Evolutionary conservation across 2,888 invertebrate species (phyloP).

Genomic region (Rhagonycha lutea): DNA sequence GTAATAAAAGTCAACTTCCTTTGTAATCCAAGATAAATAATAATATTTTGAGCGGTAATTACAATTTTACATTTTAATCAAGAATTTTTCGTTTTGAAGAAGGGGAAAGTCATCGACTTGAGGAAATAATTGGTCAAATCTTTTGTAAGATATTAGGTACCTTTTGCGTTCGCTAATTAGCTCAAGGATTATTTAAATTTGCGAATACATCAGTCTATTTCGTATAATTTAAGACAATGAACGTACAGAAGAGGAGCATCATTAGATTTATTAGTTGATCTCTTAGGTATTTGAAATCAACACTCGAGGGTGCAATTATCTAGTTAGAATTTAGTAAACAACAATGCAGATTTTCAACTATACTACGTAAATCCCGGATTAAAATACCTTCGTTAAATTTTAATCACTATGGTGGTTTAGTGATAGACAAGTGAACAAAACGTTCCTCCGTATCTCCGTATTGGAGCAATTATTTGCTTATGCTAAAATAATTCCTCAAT

Average conservation of each 20-base stretch:
- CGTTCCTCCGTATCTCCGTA: background rate
- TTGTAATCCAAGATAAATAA: background rate
- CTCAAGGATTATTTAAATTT: background rate
- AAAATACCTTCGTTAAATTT: background rate
- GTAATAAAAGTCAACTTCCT: background rate
- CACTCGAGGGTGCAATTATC: slow-evolving; percentile 49
- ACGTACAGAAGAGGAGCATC: background rate
- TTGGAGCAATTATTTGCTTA: background rate
- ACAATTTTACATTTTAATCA: background rate
- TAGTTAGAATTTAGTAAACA: slow-evolving; percentile 39
- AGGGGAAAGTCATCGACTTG: background rate
- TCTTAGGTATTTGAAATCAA: slow-evolving; percentile 45
- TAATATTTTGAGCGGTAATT: background rate
- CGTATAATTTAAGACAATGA: background rate
- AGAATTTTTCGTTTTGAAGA: background rate
- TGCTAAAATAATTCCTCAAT: background rate
- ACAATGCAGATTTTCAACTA: background rate
- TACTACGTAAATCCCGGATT: background rate
- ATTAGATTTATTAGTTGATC: slow-evolving; percentile 11
- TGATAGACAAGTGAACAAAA: background rate
- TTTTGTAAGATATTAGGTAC: background rate
- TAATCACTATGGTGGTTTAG: background rate
- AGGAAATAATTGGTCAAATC: background rate
- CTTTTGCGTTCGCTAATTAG: background rate
- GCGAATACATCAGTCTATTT: background rate